Evolutionary conservation across 2,113 vertebrate species (phyloP).

Genomic region (Nanorana parkeri): DNA sequence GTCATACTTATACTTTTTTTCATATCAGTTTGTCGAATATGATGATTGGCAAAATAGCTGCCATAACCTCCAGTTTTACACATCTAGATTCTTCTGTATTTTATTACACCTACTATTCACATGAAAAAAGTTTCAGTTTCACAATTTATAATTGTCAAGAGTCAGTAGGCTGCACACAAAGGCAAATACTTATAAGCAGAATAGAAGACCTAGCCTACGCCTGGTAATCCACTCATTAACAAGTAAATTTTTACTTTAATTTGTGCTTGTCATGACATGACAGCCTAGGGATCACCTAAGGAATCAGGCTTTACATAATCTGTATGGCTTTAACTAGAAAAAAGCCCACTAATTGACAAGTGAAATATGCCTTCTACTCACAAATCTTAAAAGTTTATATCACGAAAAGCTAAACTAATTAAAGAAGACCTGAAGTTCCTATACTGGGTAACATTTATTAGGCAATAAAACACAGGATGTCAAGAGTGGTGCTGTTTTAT

Average conservation of each 20-base stretch:
- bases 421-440: constrained; percentile 6
- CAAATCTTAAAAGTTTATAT: constrained; percentile 11
- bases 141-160: background rate
- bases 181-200: background rate
- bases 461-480: background rate
- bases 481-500: too few species aligned
- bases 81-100: background rate
- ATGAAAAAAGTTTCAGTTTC: background rate
- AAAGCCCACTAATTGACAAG: constrained; percentile 49
- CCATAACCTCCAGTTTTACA: background rate
- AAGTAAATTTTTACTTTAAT: constrained; percentile 24
- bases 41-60: background rate
- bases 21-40: background rate
- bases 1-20: constrained; percentile 4
- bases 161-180: background rate
- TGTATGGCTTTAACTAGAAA: constrained; percentile 32
- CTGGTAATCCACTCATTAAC: constrained; percentile 27
- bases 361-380: constrained; percentile 1
- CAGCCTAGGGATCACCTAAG: constrained; percentile 34
- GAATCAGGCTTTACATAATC: constrained; percentile 47
- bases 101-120: background rate
- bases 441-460: background rate
- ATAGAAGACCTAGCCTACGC: background rate
- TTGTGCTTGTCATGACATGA: constrained; percentile 15
- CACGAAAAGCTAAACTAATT: constrained; percentile 14